Conservation (phyloP, 2,888 invertebrate species). For the Lissocephala sabroskyi region DNA sequence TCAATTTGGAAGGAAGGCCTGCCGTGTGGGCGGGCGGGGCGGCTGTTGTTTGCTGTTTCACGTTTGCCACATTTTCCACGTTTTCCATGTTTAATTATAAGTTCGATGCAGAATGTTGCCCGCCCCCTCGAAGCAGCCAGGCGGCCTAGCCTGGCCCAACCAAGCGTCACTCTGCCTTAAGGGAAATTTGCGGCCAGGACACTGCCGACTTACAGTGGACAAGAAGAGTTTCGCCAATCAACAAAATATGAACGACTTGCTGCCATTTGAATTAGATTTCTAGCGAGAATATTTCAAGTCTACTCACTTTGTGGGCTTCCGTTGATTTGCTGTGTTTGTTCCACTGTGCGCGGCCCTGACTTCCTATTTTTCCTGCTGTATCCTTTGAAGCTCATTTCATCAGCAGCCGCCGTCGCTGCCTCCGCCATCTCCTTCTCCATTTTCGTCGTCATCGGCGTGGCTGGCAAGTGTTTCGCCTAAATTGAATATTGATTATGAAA, state of each 20-base stretch:
- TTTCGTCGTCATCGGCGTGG: too few species aligned
- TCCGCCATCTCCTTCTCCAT: conserved; percentile 8
- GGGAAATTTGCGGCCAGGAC: conserved; percentile 44
- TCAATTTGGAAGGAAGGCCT: conserved; percentile 47
- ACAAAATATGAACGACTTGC: too few species aligned
- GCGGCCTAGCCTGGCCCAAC: neutral
- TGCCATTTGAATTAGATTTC: too few species aligned
- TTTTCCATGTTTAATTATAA: conserved; percentile 57
- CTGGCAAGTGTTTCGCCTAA: conserved; percentile 59
- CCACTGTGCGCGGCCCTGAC: neutral
- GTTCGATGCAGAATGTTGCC: conserved; percentile 30
- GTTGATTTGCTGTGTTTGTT: neutral
- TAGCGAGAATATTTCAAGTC: too few species aligned
- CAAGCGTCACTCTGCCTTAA: conserved; percentile 32
- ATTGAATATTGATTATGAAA: conserved; percentile 67
- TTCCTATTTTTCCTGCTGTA: conserved; percentile 14
- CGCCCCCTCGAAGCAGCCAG: too few species aligned
- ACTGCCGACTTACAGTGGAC: too few species aligned
- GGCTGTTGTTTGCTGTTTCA: conserved; percentile 21
- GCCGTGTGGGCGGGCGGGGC: conserved; percentile 3
- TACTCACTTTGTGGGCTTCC: too few species aligned
- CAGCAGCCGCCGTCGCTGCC: conserved; percentile 15
- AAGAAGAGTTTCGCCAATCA: too few species aligned
- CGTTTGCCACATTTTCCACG: conserved; percentile 48
- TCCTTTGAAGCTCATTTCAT: conserved; percentile 47